These are phyloP conservation scores for Zootoca vivipara DNA, from an alignment of 2,113 vertebrate species.

Conservation along the genomic window DNA sequence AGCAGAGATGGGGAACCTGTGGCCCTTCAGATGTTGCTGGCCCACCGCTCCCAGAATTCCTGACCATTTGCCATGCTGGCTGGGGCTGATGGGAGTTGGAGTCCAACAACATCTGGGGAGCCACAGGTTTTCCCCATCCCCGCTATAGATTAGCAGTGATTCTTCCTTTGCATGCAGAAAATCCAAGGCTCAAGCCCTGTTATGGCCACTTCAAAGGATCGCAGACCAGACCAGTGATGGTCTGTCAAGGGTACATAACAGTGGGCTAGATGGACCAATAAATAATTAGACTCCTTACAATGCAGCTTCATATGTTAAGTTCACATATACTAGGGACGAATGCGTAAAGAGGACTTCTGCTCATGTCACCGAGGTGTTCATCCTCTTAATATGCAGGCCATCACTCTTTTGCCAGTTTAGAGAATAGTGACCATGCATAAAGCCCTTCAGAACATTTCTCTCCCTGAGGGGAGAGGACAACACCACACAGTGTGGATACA, in stretches of 20 bases:
- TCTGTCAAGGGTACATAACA: neutral
- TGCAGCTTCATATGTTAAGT: neutral
- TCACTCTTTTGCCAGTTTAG: no score
- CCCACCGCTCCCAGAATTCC: no score
- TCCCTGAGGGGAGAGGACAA: no score
- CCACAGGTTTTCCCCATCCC: no score
- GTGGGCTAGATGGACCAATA: neutral
- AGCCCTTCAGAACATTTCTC: no score
- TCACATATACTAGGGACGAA: neutral
- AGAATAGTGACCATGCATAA: no score
- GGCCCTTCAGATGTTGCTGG: no score
- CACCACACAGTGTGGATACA: no score
- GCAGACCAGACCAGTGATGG: no score
- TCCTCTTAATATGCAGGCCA: neutral
- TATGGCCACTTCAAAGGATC: neutral
- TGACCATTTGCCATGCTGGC: neutral
- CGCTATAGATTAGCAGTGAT: neutral
- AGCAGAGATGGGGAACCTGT: no score
- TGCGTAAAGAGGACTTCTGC: neutral
- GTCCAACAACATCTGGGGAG: no score
- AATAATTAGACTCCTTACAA: neutral
- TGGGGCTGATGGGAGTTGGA: neutral
- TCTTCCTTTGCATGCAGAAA: neutral
- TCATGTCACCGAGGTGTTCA: neutral
- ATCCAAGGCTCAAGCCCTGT: neutral